Percentiles rank a stretch among this genome's conserved stretches.
Conservation (phyloP, 2,797 vertebrate genomes). For the Acipenser oxyrinchus region DNA sequence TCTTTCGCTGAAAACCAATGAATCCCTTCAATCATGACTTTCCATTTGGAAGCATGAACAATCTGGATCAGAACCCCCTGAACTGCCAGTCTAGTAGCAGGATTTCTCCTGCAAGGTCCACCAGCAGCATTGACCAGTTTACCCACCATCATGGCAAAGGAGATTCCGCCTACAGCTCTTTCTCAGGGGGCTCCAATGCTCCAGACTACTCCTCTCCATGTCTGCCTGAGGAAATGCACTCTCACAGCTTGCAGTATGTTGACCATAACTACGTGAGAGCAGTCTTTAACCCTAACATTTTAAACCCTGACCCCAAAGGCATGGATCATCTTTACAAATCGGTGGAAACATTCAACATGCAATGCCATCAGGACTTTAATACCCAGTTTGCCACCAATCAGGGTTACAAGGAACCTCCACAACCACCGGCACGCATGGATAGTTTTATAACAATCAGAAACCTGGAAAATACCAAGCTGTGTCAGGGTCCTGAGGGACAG, state of each 20-base stretch:
- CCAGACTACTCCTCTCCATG: constrained; percentile 58
- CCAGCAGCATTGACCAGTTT: constrained; percentile 48
- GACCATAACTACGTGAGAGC: constrained; percentile 71
- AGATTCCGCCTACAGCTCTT: constrained; percentile 91
- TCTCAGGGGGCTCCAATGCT: constrained; percentile 72
- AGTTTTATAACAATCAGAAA: constrained; percentile 48
- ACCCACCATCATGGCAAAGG: constrained; percentile 63
- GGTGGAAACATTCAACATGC: constrained; percentile 42
- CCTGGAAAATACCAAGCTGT: constrained; percentile 41
- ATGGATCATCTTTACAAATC: constrained; percentile 51
- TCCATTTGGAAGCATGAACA: constrained; percentile 67
- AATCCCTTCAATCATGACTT: constrained; percentile 55
- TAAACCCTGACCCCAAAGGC: constrained; percentile 45
- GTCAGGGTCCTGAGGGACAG: constrained; percentile 20
- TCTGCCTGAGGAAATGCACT: constrained; percentile 53
- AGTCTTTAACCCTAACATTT: constrained; percentile 50
- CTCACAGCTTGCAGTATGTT: constrained; percentile 57
- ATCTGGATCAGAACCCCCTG: constrained; percentile 59
- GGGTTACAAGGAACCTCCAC: constrained; percentile 30
- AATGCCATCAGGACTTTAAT: constrained; percentile 22
- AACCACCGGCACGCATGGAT: constrained; percentile 45
- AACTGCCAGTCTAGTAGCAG: constrained; percentile 50
- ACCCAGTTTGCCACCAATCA: constrained; percentile 18
- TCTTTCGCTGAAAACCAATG: constrained; percentile 43
- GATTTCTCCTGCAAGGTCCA: constrained; percentile 56